These are phyloP conservation scores for Colostygia pectinataria DNA, from an alignment of 2,888 invertebrate species.

Conservation along the genomic window DNA sequence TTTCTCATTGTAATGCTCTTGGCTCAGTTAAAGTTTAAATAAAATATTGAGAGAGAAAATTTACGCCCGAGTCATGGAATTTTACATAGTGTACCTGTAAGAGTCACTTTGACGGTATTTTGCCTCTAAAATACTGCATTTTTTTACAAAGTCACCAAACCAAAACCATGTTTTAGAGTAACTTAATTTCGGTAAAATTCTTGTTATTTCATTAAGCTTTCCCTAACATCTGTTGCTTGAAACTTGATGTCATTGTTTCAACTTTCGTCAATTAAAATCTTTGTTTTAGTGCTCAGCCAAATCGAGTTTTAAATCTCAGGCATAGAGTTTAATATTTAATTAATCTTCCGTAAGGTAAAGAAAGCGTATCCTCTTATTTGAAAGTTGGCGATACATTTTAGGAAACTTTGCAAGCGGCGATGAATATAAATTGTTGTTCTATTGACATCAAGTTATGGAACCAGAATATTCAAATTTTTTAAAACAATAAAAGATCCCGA, in stretches of 20 bases:
- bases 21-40: too few species aligned
- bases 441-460: conserved; percentile 22
- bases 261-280: conserved; percentile 49
- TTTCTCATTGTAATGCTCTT: too few species aligned
- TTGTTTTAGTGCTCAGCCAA: conserved; percentile 4
- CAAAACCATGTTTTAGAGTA: conserved; percentile 26
- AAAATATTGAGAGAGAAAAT: too few species aligned
- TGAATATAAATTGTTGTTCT: conserved; percentile 27
- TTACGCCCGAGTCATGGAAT: too few species aligned
- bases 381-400: conserved; percentile 46
- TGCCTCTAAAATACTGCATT: not conserved
- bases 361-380: conserved; percentile 38
- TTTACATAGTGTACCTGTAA: too few species aligned
- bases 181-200: conserved; percentile 39
- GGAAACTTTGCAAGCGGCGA: conserved; percentile 22
- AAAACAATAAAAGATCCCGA: not conserved
- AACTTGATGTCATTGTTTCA: conserved; percentile 65
- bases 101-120: too few species aligned
- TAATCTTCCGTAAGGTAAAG: conserved; percentile 12
- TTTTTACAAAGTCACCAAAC: conserved; percentile 22
- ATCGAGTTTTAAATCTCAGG: not conserved
- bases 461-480: conserved; percentile 9
- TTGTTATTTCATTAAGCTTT: conserved; percentile 63
- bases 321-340: conserved; percentile 14
- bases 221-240: conserved; percentile 68